phyloP scores from a whole-genome alignment of 30 jellyfish, hydroid and myxozoan species.

The Nemopilema nomurai region DNA sequence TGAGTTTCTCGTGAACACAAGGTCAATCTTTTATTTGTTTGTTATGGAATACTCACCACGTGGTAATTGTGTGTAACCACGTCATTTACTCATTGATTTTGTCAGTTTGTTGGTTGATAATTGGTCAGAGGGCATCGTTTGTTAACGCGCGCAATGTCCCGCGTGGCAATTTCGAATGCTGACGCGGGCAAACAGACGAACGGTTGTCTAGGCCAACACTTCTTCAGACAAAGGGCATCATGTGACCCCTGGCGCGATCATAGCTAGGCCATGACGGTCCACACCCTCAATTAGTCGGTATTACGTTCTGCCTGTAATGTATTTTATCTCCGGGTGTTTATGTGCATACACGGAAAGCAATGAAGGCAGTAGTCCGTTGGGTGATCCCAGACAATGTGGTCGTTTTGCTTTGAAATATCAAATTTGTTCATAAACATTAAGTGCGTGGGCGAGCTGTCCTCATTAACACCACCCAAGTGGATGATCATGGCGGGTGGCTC shows the following conservation, averaged over 20 bases:
- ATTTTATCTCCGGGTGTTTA: neutral
- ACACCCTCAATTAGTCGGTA: neutral
- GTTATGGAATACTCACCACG: neutral
- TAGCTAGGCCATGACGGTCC: too few species aligned
- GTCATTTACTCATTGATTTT: neutral
- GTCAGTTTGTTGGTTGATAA: too few species aligned
- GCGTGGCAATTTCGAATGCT: too few species aligned
- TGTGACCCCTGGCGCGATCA: too few species aligned
- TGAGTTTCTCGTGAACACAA: neutral
- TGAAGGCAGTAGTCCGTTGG: slow-evolving; percentile 9
- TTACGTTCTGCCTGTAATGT: neutral
- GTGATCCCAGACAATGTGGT: slow-evolving; percentile 16
- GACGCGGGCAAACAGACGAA: too few species aligned
- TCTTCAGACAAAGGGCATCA: neutral
- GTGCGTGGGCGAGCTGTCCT: neutral
- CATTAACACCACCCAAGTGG: slow-evolving; percentile 25
- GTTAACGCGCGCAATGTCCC: neutral
- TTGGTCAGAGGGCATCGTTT: neutral
- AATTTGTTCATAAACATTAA: slow-evolving; percentile 1
- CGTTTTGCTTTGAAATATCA: slow-evolving; percentile 5
- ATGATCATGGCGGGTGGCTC: slow-evolving; percentile 60
- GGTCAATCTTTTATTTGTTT: neutral
- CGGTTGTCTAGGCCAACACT: neutral
- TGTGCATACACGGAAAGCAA: neutral
- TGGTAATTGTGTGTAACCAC: too few species aligned